phyloP scores from a whole-genome alignment of 2,888 invertebrate genomes.

The Ligdia adustata region DNA sequence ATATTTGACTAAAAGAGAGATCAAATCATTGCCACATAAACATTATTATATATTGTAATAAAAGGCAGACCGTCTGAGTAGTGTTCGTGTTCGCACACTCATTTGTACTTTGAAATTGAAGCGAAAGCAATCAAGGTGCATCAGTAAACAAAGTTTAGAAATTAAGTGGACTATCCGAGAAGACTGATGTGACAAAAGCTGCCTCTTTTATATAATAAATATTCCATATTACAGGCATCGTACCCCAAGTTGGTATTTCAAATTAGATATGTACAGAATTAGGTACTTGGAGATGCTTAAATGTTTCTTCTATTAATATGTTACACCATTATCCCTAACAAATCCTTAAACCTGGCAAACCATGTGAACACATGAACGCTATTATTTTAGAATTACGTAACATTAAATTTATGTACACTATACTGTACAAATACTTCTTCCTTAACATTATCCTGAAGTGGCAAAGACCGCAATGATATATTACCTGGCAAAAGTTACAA shows the following conservation, averaged over 20 bases:
- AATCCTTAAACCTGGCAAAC: conserved; percentile 51
- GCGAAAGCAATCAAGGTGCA: conserved; percentile 36
- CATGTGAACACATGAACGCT: conserved; percentile 63
- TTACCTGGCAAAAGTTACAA: conserved; percentile 56
- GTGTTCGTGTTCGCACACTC: conserved; percentile 52
- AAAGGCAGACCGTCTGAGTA: conserved; percentile 57
- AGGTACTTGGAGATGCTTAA: conserved; percentile 41
- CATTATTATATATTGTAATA: conserved; percentile 66
- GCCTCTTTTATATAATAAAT: conserved; percentile 13
- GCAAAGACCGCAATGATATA: conserved; percentile 62
- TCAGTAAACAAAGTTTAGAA: conserved; percentile 3
- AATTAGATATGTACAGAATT: conserved; percentile 46
- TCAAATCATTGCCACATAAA: conserved; percentile 87
- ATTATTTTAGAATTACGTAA: conserved; percentile 51
- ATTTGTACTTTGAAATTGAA: conserved; percentile 74
- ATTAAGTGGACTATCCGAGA: background rate
- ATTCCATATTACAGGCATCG: conserved; percentile 11
- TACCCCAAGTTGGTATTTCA: conserved; percentile 28
- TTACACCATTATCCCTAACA: conserved; percentile 50
- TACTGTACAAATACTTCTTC: conserved; percentile 37
- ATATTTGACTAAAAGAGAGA: conserved; percentile 90
- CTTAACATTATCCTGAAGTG: conserved; percentile 53
- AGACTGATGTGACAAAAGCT: conserved; percentile 10
- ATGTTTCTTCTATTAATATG: conserved; percentile 42
- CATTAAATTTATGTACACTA: conserved; percentile 50